phyloP scores from a whole-genome alignment of 2,113 vertebrate species.

The Oncorhynchus masou region DNA sequence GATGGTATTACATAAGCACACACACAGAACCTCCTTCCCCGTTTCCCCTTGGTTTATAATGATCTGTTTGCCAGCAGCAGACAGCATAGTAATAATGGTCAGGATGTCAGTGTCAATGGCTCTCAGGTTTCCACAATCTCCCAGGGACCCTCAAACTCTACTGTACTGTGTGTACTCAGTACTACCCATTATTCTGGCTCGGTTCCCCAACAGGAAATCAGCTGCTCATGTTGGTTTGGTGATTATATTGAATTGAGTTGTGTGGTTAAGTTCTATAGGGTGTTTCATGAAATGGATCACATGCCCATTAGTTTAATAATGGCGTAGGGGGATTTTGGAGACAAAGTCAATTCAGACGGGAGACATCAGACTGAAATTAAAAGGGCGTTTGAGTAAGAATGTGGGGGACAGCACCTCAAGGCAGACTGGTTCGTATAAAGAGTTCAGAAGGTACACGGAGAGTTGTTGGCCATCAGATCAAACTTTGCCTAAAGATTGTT shows the following conservation, averaged over 20 bases:
- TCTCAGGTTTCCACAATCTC: not conserved
- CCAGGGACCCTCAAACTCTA: slow-evolving; percentile 24
- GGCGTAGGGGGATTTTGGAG: not conserved
- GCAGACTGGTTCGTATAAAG: not conserved
- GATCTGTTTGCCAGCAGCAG: slow-evolving; percentile 14
- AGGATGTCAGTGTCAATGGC: not conserved
- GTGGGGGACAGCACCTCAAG: slow-evolving; percentile 1
- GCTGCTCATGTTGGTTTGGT: slow-evolving; percentile 20
- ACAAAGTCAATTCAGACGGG: not conserved
- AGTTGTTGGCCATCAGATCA: not conserved
- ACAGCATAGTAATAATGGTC: slow-evolving; percentile 4
- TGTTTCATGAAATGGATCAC: slow-evolving; percentile 16
- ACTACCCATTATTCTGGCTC: slow-evolving; percentile 8
- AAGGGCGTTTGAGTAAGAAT: slow-evolving; percentile 13
- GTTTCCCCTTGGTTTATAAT: slow-evolving; percentile 16
- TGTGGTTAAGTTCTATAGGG: slow-evolving; percentile 18
- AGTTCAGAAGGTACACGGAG: not conserved
- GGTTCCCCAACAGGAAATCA: slow-evolving; percentile 16
- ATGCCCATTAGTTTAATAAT: slow-evolving; percentile 9
- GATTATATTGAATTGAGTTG: slow-evolving; percentile 23
- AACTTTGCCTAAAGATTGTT: not conserved
- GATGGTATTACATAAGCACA: not conserved
- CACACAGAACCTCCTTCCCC: not conserved
- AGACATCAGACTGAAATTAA: slow-evolving; percentile 8
- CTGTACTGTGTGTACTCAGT: not conserved